Percentiles rank a stretch among this genome's conserved stretches.
Conservation (phyloP, 2,113 vertebrate species). For the Eidolon helvum region DNA sequence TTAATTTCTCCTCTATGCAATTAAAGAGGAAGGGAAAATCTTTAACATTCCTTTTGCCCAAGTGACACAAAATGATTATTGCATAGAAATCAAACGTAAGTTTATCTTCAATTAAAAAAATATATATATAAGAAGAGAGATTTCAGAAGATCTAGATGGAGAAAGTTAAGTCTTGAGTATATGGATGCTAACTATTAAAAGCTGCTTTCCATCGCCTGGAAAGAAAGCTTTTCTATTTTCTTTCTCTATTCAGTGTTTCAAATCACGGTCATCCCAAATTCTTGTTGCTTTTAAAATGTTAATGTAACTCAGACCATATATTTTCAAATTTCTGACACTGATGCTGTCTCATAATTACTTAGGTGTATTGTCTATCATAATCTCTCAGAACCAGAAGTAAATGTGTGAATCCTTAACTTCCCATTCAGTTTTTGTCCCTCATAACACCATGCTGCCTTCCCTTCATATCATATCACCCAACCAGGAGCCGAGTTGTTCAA, state of each 20-base stretch:
- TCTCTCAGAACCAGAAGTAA: conserved; percentile 48
- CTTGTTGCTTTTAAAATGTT: conserved; percentile 47
- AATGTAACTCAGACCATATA: conserved; percentile 8
- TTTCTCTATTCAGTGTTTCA: conserved; percentile 21
- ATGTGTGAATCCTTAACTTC: conserved; percentile 11
- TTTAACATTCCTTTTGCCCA: background rate
- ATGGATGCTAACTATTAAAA: conserved; percentile 23
- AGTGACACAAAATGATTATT: conserved; percentile 42
- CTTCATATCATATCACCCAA: background rate
- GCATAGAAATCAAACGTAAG: conserved; percentile 39
- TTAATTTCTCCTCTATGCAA: conserved; percentile 49
- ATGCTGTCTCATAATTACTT: conserved; percentile 30
- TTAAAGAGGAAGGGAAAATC: conserved; percentile 32
- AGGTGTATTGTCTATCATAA: background rate
- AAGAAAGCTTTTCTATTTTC: background rate
- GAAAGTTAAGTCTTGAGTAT: conserved; percentile 19
- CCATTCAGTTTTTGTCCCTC: background rate
- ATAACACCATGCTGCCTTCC: conserved; percentile 57
- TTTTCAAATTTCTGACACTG: conserved; percentile 40
- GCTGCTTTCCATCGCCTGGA: conserved; percentile 17
- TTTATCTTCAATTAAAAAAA: conserved; percentile 44
- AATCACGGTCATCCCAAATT: conserved; percentile 31
- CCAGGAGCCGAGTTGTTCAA: conserved; percentile 40
- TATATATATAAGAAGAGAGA: background rate
- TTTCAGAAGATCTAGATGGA: conserved; percentile 22